Percentiles rank a stretch among this genome's conserved stretches.
Conservation (phyloP, 2,113 vertebrate species). For the Mixornis gularis region DNA sequence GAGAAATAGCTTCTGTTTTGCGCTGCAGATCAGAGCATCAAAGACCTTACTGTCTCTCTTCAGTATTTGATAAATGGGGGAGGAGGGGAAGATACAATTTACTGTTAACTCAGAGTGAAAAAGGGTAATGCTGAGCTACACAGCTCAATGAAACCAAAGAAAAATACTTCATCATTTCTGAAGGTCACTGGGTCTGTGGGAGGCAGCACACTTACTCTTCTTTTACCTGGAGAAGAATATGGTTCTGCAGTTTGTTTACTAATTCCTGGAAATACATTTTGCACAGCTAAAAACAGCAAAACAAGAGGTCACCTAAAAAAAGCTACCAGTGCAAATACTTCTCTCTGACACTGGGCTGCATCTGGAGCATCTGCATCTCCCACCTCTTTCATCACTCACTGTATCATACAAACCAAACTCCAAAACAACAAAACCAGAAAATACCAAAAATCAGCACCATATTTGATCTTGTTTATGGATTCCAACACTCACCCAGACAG, state of each 20-base stretch:
- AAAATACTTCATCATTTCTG: slow-evolving; percentile 38
- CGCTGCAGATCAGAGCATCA: not conserved
- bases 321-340: slow-evolving; percentile 4
- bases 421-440: not conserved
- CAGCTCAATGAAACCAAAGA: not conserved
- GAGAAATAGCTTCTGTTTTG: not conserved
- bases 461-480: not conserved
- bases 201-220: not conserved
- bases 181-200: slow-evolving; percentile 44
- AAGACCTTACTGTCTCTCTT: not conserved
- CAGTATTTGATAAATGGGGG: not conserved
- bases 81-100: not conserved
- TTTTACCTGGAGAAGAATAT: not conserved
- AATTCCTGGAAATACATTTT: not conserved
- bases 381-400: not conserved
- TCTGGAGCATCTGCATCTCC: not conserved
- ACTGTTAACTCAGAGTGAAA: not conserved
- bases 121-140: not conserved
- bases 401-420: not conserved
- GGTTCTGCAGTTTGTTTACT: slow-evolving; percentile 52
- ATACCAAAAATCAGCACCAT: not conserved
- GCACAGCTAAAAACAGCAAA: not conserved
- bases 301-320: not conserved
- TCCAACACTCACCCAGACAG: slow-evolving; percentile 30
- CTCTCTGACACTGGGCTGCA: not conserved